Percentiles rank a stretch among this genome's conserved stretches.
phyloP scores from a whole-genome alignment of 1,140 invertebrate species.

The Hycleus phaleratus region DNA sequence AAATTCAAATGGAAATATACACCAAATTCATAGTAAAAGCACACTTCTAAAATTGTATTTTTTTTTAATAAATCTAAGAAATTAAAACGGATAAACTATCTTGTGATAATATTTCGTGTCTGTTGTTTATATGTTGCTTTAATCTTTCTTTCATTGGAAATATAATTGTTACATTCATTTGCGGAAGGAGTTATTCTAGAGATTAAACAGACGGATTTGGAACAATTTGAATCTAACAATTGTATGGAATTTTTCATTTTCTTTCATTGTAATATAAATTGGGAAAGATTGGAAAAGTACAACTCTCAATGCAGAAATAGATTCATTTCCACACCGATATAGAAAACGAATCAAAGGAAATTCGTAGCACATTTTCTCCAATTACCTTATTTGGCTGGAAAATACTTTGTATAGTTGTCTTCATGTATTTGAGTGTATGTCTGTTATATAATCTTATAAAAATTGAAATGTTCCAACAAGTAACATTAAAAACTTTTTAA shows the following conservation, averaged over 20 bases:
- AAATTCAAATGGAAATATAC: conserved; percentile 12
- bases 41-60: conserved; percentile 12
- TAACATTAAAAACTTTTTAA: conserved; percentile 29
- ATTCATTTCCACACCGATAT: conserved; percentile 14
- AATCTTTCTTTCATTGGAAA: conserved; percentile 5
- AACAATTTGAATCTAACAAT: conserved; percentile 11
- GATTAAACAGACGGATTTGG: neutral
- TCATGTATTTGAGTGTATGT: conserved; percentile 31
- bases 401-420: conserved; percentile 26
- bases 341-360: too few relatives aligned
- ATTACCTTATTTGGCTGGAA: conserved; percentile 20
- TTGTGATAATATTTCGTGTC: conserved; percentile 24
- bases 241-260: conserved; percentile 9
- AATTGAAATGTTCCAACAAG: conserved; percentile 30
- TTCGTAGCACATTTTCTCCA: conserved; percentile 8
- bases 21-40: conserved; percentile 5
- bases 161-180: conserved; percentile 13
- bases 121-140: conserved; percentile 21
- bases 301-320: conserved; percentile 8
- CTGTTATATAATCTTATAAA: conserved; percentile 31
- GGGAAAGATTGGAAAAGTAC: conserved; percentile 10
- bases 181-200: too few relatives aligned
- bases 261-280: conserved; percentile 21
- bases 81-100: conserved; percentile 12
- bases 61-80: conserved; percentile 8